Base-by-base conservation (phyloP, 2,113 vertebrate genomes). In the Climacteris rufus region DNA sequence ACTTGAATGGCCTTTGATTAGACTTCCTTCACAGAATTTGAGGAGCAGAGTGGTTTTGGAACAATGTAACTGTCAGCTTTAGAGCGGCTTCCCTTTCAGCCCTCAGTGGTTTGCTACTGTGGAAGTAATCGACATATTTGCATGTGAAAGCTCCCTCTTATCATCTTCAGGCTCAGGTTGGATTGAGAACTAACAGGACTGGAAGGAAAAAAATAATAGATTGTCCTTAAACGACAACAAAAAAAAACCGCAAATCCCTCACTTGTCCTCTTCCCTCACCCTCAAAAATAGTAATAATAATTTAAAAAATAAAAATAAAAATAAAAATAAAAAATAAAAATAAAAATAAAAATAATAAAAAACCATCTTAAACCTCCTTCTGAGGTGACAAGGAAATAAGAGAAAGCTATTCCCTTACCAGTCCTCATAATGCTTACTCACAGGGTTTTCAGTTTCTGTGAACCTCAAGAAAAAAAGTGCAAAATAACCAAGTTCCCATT, bases 91-190 rank as follows among this genome's bases (percentile, higher is more conserved):
- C 82, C 31, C 53, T 90, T 90, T 90, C 93, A 93, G 49, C n/a
- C 52, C 25, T 89, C 83, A 42, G 42, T 65, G 63, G 52, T 53
- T 94, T 80, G 60, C 70, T 71, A 49, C 71, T 94, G 60, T 87
- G 35, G 49, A 96, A 97, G 44, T 92, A 97, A 94, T 83, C 80
- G 85, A 89, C 42, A 52, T 50, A 96, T 97, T 97, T 97, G 77
- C 85, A 97, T 96, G 30, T 94, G 76, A 97, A 97, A 95, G 49
- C 65, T 84, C 71, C 63, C n/a, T 90, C 35, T 86, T 94, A 89
- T 90, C 15, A 87, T 61, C 57, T 63, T 21, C 3, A 0, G 28
- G n/a, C 52, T 94, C 14, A n/a, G 28, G 45, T 24, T 40, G 49
- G n/a, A 76, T 89, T 82, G 47, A 94, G 50, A 95, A 39, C 47